phyloP scores from a whole-genome alignment of 2,888 invertebrate species.

The Hofmannophila pseudospretella region DNA sequence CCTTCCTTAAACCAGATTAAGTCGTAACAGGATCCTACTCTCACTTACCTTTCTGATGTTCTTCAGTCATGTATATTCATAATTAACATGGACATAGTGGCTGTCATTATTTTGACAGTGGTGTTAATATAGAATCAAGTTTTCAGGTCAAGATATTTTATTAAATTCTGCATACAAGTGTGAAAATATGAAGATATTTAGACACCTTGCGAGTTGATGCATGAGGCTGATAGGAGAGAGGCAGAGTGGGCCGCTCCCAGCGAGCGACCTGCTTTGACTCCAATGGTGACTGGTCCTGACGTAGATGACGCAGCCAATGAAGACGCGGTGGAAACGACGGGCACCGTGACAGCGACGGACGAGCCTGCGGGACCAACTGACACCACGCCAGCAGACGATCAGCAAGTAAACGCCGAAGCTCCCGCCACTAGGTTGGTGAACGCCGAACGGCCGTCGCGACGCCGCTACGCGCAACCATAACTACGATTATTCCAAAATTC shows the following conservation, averaged over 20 bases:
- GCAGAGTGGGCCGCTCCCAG: conserved; percentile 61
- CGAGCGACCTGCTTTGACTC: conserved; percentile 66
- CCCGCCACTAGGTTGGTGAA: conserved; percentile 74
- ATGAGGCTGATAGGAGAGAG: conserved; percentile 27
- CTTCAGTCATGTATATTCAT: conserved; percentile 35
- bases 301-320: conserved; percentile 65
- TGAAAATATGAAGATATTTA: conserved; percentile 33
- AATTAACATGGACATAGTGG: conserved; percentile 42
- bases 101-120: conserved; percentile 48
- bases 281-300: conserved; percentile 54
- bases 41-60: conserved; percentile 21
- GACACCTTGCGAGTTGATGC: conserved; percentile 19
- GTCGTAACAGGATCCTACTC: conserved; percentile 20
- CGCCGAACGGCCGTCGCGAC: conserved; percentile 62
- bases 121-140: conserved; percentile 76
- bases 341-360: conserved; percentile 40
- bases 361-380: conserved; percentile 38
- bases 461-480: conserved; percentile 59
- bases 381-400: conserved; percentile 44
- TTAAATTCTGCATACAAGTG: conserved; percentile 39
- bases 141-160: conserved; percentile 65
- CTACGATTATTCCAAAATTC: conserved; percentile 56
- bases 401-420: conserved; percentile 61
- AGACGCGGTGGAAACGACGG: conserved; percentile 41
- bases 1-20: conserved; percentile 9